These are phyloP conservation scores for Rhamphomyia laevipes DNA, from an alignment of 2,888 invertebrate genomes.

Conservation along the genomic window DNA sequence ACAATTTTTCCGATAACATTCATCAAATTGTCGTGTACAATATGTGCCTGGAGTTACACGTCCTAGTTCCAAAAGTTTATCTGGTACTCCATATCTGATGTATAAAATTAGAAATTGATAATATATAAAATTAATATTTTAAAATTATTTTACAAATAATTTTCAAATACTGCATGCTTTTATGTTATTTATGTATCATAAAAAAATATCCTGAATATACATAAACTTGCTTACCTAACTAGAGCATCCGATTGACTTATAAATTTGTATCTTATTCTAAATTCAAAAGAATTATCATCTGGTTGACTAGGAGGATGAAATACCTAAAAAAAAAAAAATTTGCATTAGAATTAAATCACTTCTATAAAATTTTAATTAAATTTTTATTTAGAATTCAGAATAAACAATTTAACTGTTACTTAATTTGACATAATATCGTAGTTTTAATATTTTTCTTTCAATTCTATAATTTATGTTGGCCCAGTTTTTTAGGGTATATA, in stretches of 20 bases:
- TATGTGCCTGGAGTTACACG: conserved; percentile 74
- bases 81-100: conserved; percentile 59
- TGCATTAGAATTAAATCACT: too few species aligned
- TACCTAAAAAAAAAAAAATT: conserved; percentile 26
- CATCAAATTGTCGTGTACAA: conserved; percentile 73
- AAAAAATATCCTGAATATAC: too few species aligned
- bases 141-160: neutral
- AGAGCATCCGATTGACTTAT: conserved; percentile 68
- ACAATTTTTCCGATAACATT: conserved; percentile 74
- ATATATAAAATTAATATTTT: neutral
- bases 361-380: too few species aligned
- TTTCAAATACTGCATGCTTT: too few species aligned
- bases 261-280: conserved; percentile 69
- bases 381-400: too few species aligned
- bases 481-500: too few species aligned
- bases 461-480: too few species aligned
- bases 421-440: too few species aligned
- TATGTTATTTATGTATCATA: too few species aligned
- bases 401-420: too few species aligned
- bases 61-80: conserved; percentile 69
- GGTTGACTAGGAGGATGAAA: conserved; percentile 52
- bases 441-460: too few species aligned
- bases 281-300: conserved; percentile 66
- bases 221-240: conserved; percentile 48
- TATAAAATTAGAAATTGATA: neutral